These are phyloP conservation scores for Chloropsis hardwickii DNA, from an alignment of 2,113 vertebrate genomes.

Conservation along the genomic window DNA sequence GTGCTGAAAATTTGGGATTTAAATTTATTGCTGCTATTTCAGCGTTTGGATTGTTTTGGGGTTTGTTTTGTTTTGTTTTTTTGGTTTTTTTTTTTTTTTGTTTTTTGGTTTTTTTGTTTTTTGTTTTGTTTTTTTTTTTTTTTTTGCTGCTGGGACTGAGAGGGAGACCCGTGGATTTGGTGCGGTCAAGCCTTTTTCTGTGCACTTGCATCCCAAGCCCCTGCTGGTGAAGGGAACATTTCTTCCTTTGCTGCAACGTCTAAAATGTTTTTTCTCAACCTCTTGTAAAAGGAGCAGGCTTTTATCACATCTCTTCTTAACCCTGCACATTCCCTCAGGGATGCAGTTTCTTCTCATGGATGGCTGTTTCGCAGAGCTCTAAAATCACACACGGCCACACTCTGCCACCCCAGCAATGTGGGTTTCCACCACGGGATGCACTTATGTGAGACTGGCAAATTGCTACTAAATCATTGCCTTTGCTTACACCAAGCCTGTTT, in stretches of 20 bases:
- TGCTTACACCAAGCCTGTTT: neutral
- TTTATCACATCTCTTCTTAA: constrained; percentile 29
- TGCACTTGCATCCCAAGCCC: neutral
- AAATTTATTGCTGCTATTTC: neutral
- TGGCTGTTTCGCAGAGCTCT: neutral
- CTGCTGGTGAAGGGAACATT: neutral
- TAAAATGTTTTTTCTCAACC: constrained; percentile 22
- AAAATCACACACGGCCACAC: neutral
- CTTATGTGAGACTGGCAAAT: neutral
- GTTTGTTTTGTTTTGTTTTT: no score
- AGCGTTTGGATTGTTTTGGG: no score
- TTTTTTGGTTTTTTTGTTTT: no score
- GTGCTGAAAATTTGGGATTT: neutral
- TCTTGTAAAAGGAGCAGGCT: constrained; percentile 6
- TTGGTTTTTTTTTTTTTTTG: no score
- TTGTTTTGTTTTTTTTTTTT: no score
- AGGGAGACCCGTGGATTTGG: neutral
- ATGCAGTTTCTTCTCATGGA: neutral
- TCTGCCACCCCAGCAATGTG: neutral
- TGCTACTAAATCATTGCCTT: neutral
- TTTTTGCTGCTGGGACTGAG: neutral
- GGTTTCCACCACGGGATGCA: neutral
- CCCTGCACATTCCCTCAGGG: neutral
- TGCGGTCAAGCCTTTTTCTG: neutral
- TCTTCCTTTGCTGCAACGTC: neutral